These are phyloP conservation scores for Eulemur macaco DNA, from an alignment of 2,113 vertebrate genomes.

Conservation along the genomic window DNA sequence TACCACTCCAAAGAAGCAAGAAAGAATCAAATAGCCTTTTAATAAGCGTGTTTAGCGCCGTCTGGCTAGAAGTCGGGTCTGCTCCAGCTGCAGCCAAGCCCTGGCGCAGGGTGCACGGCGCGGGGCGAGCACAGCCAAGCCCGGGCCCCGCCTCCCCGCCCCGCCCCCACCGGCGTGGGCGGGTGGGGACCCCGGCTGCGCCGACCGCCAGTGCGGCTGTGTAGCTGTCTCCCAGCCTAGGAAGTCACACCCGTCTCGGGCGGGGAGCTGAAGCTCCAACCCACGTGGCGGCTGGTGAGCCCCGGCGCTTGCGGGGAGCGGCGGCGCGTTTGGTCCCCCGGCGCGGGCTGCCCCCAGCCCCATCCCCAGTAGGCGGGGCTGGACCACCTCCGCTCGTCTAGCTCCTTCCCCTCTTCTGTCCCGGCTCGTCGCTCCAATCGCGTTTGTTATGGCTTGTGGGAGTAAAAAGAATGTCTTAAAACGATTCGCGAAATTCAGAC, in stretches of 20 bases:
- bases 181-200: neutral
- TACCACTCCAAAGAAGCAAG: neutral
- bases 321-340: neutral
- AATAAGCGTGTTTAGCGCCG: neutral
- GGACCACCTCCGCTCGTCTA: neutral
- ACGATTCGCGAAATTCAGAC: neutral
- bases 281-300: constrained; percentile 69
- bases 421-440: neutral
- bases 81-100: neutral
- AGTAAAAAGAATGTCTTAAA: neutral
- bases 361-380: neutral
- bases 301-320: neutral
- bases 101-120: accelerated
- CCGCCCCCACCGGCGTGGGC: neutral
- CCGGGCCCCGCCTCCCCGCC: neutral
- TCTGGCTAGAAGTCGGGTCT: neutral
- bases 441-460: neutral
- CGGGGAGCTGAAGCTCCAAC: neutral
- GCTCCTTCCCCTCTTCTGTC: neutral
- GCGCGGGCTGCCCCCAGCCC: neutral
- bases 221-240: neutral
- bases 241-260: constrained; percentile 61
- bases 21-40: neutral
- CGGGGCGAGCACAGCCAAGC: accelerated
- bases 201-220: neutral